Evolutionary conservation across 2,797 vertebrate genomes (phyloP).

Genomic region (Karalla daura): DNA sequence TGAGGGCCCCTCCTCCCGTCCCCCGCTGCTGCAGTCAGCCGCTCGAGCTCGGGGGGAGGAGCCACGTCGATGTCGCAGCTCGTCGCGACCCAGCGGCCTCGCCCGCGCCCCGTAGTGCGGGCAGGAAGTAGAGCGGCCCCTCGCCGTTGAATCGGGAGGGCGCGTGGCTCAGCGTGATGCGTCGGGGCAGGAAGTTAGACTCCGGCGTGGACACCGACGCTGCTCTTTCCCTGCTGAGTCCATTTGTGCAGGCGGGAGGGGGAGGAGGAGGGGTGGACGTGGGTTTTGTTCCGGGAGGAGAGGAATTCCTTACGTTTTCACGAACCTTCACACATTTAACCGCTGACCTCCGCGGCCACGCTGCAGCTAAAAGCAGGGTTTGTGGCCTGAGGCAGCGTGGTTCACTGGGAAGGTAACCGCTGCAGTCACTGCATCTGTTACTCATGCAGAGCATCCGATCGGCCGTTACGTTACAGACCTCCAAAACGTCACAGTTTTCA

Average conservation of each 20-base stretch:
- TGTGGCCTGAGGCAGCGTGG: constrained; percentile 7
- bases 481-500: neutral
- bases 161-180: too few relatives aligned
- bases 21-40: too few relatives aligned
- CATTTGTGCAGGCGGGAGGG: neutral
- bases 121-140: too few relatives aligned
- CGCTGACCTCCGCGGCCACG: constrained; percentile 36
- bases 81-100: too few relatives aligned
- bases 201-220: neutral
- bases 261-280: neutral
- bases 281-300: constrained; percentile 24
- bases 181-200: neutral
- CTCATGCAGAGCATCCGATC: neutral
- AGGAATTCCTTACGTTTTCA: constrained; percentile 45
- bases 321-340: constrained; percentile 24
- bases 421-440: neutral
- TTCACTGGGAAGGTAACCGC: constrained; percentile 24
- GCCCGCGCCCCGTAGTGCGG: too few relatives aligned
- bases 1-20: neutral
- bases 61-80: too few relatives aligned
- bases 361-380: constrained; percentile 31
- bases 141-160: too few relatives aligned
- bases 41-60: too few relatives aligned
- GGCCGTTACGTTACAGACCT: neutral
- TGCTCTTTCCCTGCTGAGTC: neutral